Base-by-base conservation (phyloP, 2,113 vertebrate genomes). In the Struthio camelus region DNA sequence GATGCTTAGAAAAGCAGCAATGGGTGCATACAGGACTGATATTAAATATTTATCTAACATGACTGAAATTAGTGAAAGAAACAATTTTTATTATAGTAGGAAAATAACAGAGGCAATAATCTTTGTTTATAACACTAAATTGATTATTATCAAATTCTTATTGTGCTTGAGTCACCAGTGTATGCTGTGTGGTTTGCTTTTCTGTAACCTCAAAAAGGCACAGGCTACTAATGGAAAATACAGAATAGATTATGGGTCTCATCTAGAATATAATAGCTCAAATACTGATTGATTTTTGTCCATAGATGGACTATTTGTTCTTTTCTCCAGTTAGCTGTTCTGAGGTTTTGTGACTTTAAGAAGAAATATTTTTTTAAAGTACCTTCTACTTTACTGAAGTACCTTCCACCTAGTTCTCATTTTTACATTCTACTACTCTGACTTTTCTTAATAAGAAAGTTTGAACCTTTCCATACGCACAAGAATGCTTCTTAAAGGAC, bases 291-390 rank as follows among this genome's bases (percentile, higher is more conserved):
- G 64, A 58, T 96, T 96, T 96, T 87, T 80, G 27, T 62, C 28
- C 11, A 5, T 40, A 30, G 42, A 87, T 82, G 66, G 13, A 25
- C 25, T 84, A 19, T 80, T 85, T 82, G 18, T 88, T 93, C 38
- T 79, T 92, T 89, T n/a, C 14, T 76, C 80, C 30, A 44, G 14
- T 22, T 85, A 27, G 9, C 59, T 75, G 5, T 78, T n/a, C 17
- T 61, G 51, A 19, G 5, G 2, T 61, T 94, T 87, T 72, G 28
- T 79, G 56, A 28, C 38, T 56, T 6, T 56, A 38, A 89, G 51
- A 28, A 93, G 80, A 89, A 94, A 72, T 72, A 91, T 50, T 76
- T 34, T 34, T 95, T 92, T 61, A 25, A 89, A 89, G 71, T 62
- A 77, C n/a, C 36, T 96, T 87, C 40, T 93, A 56, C 71, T 95